Conservation (phyloP, 2,113 vertebrate species). For the Isurus oxyrinchus region DNA sequence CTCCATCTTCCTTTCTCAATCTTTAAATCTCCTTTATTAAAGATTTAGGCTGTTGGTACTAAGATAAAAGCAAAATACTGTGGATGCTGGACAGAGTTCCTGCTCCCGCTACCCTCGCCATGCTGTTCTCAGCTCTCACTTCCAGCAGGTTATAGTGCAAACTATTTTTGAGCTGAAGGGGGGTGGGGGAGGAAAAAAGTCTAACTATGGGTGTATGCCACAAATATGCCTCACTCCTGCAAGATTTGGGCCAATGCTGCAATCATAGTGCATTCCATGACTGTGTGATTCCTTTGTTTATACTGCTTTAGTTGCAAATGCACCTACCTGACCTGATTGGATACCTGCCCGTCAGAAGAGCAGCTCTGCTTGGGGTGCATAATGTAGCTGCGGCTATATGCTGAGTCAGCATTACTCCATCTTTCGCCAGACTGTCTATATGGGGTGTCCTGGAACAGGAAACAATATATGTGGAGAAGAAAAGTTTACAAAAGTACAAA, state of each 20-base stretch:
- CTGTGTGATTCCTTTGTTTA: not conserved
- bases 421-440: constrained; percentile 67
- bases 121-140: not conserved
- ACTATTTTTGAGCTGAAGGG: no score
- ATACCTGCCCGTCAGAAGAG: constrained; percentile 82
- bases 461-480: not conserved
- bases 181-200: not conserved
- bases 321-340: constrained; percentile 72
- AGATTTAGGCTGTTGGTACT: not conserved
- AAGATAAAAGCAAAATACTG: no score
- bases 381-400: constrained; percentile 74
- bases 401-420: constrained; percentile 73
- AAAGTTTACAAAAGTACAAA: not conserved
- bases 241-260: not conserved
- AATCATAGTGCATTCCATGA: not conserved
- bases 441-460: constrained; percentile 65
- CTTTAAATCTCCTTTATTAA: not conserved
- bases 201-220: not conserved
- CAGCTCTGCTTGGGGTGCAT: constrained; percentile 81
- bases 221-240: not conserved
- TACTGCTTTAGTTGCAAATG: not conserved
- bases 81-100: not conserved
- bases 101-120: not conserved
- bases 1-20: no score
- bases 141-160: no score